Evolutionary conservation across 2,113 vertebrate genomes (phyloP).

Genomic region (Pygoscelis antarcticus): DNA sequence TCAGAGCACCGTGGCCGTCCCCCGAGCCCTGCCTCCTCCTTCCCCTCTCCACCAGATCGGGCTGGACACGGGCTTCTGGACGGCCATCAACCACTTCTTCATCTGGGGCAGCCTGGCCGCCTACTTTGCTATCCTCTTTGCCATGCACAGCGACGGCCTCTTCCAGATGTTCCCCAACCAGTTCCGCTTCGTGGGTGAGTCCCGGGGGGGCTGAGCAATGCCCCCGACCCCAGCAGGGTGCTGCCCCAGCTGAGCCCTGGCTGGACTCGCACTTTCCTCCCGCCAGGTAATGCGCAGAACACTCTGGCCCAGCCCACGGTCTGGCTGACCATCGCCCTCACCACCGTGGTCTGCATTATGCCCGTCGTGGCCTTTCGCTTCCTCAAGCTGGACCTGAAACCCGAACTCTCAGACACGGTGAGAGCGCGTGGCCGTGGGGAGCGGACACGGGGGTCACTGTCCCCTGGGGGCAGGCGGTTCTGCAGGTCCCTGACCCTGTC

Average conservation of each 20-base stretch:
- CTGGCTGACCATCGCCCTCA: slow-evolving; percentile 92
- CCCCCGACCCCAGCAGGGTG: no score
- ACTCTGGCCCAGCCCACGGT: slow-evolving; percentile 88
- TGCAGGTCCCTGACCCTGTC: neutral
- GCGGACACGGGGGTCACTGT: fast-evolving
- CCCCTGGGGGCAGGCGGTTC: neutral
- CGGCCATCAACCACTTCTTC: slow-evolving; percentile 93
- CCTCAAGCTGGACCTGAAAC: slow-evolving; percentile 91
- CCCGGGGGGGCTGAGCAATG: fast-evolving
- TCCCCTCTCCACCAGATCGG: slow-evolving; percentile 77
- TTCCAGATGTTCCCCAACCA: slow-evolving; percentile 92
- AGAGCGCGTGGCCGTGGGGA: neutral
- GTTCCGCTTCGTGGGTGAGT: slow-evolving; percentile 92
- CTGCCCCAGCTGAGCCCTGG: fast-evolving
- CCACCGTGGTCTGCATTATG: slow-evolving; percentile 88
- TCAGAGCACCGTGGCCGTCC: fast-evolving
- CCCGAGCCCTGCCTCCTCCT: neutral
- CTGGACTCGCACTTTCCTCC: no score
- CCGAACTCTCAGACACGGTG: slow-evolving; percentile 91
- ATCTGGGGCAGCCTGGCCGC: slow-evolving; percentile 91
- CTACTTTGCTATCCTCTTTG: slow-evolving; percentile 90
- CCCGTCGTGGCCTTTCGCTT: slow-evolving; percentile 94
- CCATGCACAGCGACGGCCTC: slow-evolving; percentile 89
- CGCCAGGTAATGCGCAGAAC: slow-evolving; percentile 86
- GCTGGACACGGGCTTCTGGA: slow-evolving; percentile 94